Conservation (phyloP, 2,797 vertebrate genomes). For the Pseudochirops corinnae region DNA sequence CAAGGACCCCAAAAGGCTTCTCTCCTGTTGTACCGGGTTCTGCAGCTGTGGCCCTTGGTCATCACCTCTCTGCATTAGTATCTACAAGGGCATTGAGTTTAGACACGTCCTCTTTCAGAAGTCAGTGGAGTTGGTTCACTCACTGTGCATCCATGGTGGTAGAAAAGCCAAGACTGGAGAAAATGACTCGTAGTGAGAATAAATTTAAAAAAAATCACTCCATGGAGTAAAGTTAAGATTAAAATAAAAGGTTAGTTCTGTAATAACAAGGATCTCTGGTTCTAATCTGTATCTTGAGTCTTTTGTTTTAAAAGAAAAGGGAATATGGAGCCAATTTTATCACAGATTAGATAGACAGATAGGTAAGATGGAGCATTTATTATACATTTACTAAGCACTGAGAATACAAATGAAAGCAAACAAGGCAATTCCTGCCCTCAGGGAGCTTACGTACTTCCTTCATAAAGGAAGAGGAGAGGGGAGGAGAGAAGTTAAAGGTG, state of each 20-base stretch:
- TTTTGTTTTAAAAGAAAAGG: neutral
- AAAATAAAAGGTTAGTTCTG: neutral
- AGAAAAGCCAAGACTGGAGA: neutral
- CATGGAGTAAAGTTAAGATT: neutral
- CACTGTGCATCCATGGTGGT: neutral
- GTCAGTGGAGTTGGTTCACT: neutral
- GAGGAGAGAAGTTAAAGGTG: neutral
- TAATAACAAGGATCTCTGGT: neutral
- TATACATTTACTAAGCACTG: neutral
- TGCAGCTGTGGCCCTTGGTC: slow-evolving; percentile 3
- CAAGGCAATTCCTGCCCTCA: neutral
- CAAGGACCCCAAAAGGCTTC: slow-evolving; percentile 19
- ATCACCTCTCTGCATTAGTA: neutral
- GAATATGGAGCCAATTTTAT: neutral
- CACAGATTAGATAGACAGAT: neutral
- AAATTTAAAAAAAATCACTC: neutral
- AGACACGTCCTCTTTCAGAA: neutral
- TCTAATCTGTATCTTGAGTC: slow-evolving; percentile 20
- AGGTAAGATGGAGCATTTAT: neutral
- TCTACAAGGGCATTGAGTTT: neutral
- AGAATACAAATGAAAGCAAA: neutral
- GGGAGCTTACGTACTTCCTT: neutral
- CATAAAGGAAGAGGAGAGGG: neutral
- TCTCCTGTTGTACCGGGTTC: slow-evolving; percentile 27
- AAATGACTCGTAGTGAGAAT: neutral